These are phyloP conservation scores for Aphidius gifuensis DNA, from an alignment of 1,140 invertebrate genomes.

Conservation along the genomic window DNA sequence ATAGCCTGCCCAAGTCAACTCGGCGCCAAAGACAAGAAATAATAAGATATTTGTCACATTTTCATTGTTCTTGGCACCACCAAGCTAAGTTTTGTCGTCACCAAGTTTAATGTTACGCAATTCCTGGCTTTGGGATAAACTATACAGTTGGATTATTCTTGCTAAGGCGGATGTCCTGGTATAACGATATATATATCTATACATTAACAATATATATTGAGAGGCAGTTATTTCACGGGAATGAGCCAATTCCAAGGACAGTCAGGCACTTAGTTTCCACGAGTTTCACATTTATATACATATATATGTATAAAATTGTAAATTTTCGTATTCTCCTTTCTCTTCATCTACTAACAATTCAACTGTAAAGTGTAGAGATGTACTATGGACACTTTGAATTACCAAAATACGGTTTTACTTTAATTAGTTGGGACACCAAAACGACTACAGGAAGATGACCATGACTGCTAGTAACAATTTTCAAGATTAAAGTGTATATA, in stretches of 20 bases:
- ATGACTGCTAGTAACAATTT: neutral
- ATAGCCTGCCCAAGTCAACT: conserved; percentile 40
- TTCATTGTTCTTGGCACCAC: conserved; percentile 48
- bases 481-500: no score
- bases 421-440: conserved; percentile 28
- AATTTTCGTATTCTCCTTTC: neutral
- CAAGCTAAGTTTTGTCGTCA: conserved; percentile 41
- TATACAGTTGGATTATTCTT: conserved; percentile 40
- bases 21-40: conserved; percentile 19
- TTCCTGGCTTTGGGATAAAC: conserved; percentile 38
- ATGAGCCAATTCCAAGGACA: conserved; percentile 8
- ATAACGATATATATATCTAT: conserved; percentile 31
- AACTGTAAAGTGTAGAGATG: no score
- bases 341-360: no score
- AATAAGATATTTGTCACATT: conserved; percentile 47
- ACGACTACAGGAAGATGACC: conserved; percentile 26
- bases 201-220: conserved; percentile 5
- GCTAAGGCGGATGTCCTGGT: conserved; percentile 31
- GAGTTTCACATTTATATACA: conserved; percentile 1
- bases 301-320: neutral
- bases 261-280: conserved; percentile 18
- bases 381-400: conserved; percentile 14
- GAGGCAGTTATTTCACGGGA: neutral
- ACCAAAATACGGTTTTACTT: conserved; percentile 23
- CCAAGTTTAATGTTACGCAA: conserved; percentile 53